These are phyloP conservation scores for Solen grandis DNA, from an alignment of 1,140 invertebrate species.

Conservation along the genomic window DNA sequence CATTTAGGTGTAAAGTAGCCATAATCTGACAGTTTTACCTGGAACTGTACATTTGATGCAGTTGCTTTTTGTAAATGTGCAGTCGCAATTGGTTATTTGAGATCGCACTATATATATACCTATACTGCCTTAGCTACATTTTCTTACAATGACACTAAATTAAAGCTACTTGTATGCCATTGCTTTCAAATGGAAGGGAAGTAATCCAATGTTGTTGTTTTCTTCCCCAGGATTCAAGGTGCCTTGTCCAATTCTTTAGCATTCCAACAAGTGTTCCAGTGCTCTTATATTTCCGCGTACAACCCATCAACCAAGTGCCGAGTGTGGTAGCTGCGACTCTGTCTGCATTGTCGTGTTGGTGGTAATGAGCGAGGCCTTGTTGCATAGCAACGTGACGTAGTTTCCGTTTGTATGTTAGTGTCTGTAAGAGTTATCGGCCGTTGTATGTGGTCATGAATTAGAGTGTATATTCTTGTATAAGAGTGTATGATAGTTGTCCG, in stretches of 20 bases:
- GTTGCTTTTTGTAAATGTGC: neutral
- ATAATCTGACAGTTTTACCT: no score
- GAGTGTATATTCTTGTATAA: no score
- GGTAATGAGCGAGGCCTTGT: no score
- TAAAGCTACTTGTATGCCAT: neutral
- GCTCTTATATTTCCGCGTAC: slow-evolving; percentile 43
- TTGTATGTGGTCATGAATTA: no score
- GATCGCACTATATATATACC: neutral
- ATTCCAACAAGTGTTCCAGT: slow-evolving; percentile 57
- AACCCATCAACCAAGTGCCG: slow-evolving; percentile 42
- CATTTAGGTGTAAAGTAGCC: no score
- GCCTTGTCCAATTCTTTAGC: slow-evolving; percentile 51
- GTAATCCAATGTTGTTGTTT: neutral
- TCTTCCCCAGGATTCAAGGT: slow-evolving; percentile 46
- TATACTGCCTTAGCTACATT: neutral
- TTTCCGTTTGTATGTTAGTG: no score
- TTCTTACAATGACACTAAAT: neutral
- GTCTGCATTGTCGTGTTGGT: no score
- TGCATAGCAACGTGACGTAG: no score
- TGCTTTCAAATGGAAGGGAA: neutral
- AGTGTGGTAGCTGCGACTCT: slow-evolving; percentile 40
- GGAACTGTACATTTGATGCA: neutral
- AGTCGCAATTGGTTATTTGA: neutral
- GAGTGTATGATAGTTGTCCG: no score
- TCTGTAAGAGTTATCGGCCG: no score